Evolutionary conservation across 37 sponge, comb jelly and placozoan species (phyloP).

Genomic region (Crambe crambe): DNA sequence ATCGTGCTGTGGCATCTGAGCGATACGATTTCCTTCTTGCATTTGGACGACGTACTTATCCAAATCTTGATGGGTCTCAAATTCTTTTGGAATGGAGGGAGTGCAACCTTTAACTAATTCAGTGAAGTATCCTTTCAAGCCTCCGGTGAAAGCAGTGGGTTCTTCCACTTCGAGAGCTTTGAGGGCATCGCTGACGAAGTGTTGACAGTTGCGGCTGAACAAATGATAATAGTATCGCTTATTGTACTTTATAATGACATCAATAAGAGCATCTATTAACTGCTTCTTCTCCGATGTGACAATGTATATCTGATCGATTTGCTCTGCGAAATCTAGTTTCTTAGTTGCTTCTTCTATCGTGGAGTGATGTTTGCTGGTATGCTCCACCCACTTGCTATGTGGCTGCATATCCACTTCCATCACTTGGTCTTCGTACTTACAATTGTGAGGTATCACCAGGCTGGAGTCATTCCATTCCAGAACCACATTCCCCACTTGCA

Average conservation of each 20-base stretch:
- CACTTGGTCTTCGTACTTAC: not conserved
- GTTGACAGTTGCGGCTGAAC: slow-evolving; percentile 19
- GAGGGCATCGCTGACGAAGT: slow-evolving; percentile 12
- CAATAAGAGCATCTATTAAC: slow-evolving; percentile 11
- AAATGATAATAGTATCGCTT: not conserved
- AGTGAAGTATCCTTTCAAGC: not conserved
- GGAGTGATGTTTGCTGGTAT: not conserved
- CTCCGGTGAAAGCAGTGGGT: not conserved
- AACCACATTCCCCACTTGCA: not conserved
- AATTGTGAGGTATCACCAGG: slow-evolving; percentile 1
- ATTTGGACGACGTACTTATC: not conserved
- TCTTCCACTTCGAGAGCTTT: not conserved
- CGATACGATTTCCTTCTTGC: not conserved
- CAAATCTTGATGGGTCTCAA: not conserved
- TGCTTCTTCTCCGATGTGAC: not conserved
- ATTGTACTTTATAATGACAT: slow-evolving; percentile 18
- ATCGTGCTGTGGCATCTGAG: not conserved
- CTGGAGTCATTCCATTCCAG: slow-evolving; percentile 15
- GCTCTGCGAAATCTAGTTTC: not conserved
- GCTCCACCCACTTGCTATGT: not conserved
- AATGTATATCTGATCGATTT: not conserved
- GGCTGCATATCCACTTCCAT: not conserved
- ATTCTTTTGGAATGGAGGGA: not conserved
- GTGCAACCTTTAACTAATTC: not conserved
- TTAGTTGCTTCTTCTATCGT: not conserved